These are phyloP conservation scores for Drosophila testacea DNA, from an alignment of 2,888 invertebrate species.

Conservation along the genomic window DNA sequence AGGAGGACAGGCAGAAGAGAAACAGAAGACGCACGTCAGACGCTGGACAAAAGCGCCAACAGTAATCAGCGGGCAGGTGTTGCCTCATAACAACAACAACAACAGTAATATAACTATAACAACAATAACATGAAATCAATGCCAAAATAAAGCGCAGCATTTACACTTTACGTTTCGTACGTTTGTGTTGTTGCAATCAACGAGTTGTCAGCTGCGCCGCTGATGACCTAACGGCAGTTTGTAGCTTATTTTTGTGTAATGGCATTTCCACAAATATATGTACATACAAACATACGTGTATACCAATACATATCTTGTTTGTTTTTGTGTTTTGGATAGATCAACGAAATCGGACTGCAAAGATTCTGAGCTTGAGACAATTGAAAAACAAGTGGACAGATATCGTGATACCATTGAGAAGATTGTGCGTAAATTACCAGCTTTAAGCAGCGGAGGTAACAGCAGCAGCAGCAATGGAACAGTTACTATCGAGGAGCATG, in stretches of 20 bases:
- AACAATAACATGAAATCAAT: slow-evolving; percentile 52
- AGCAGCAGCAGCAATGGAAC: slow-evolving; percentile 68
- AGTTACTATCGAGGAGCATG: slow-evolving; percentile 87
- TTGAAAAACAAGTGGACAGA: slow-evolving; percentile 84
- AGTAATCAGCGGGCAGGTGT: slow-evolving; percentile 58
- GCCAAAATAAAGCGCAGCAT: slow-evolving; percentile 60
- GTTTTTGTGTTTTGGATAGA: slow-evolving; percentile 42
- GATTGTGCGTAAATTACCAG: slow-evolving; percentile 84
- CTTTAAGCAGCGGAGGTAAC: slow-evolving; percentile 69
- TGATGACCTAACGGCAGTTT: slow-evolving; percentile 73
- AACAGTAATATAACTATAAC: slow-evolving; percentile 23
- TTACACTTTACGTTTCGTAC: slow-evolving; percentile 52
- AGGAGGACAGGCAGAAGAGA: slow-evolving; percentile 24
- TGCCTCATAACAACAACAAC: slow-evolving; percentile 66
- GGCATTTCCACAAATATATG: slow-evolving; percentile 1
- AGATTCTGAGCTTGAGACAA: slow-evolving; percentile 83
- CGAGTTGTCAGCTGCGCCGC: slow-evolving; percentile 45
- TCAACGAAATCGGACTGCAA: slow-evolving; percentile 75
- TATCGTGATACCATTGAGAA: slow-evolving; percentile 85
- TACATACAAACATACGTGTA: slow-evolving; percentile 1
- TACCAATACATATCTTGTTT: not conserved
- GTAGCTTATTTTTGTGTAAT: slow-evolving; percentile 20
- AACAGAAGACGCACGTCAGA: slow-evolving; percentile 39
- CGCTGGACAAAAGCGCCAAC: slow-evolving; percentile 33
- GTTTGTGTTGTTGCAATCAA: slow-evolving; percentile 40